These are phyloP conservation scores for Hyppa rectilinea DNA, from an alignment of 2,888 invertebrate species.

Conservation along the genomic window DNA sequence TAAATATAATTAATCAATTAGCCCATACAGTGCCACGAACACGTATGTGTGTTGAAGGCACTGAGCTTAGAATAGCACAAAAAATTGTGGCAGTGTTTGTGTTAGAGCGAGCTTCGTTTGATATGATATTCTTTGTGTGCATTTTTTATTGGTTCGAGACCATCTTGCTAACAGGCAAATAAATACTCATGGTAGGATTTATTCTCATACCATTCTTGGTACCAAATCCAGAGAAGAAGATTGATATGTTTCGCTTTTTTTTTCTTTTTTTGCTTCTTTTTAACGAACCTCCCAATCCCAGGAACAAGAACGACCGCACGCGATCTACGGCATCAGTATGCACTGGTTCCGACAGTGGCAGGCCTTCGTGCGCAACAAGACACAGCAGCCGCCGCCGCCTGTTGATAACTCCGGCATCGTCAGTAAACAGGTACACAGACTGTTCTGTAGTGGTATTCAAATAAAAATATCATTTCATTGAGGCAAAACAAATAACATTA, in stretches of 20 bases:
- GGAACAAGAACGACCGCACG: slow-evolving; percentile 92
- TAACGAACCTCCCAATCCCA: not conserved
- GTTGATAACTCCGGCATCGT: slow-evolving; percentile 96
- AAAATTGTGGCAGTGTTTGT: too few relatives aligned
- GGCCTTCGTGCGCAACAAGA: slow-evolving; percentile 95
- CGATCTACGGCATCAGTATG: slow-evolving; percentile 95
- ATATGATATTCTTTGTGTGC: not conserved
- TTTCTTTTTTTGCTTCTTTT: not conserved
- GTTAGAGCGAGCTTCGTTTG: not conserved
- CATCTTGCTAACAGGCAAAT: too few relatives aligned
- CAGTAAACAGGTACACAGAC: slow-evolving; percentile 84
- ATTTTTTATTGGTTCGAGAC: not conserved
- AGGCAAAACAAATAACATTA: too few relatives aligned
- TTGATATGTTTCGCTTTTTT: not conserved
- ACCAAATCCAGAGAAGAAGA: not conserved
- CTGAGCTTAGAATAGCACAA: too few relatives aligned
- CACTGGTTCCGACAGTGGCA: slow-evolving; percentile 98
- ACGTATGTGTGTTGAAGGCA: too few relatives aligned
- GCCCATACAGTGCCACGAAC: too few relatives aligned
- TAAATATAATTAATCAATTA: too few relatives aligned
- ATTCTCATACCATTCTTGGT: not conserved
- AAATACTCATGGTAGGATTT: not conserved
- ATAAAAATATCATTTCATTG: too few relatives aligned
- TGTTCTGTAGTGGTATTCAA: too few relatives aligned
- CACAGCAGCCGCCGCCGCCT: slow-evolving; percentile 95